These are phyloP conservation scores for Stenopsyche tienmushanensis DNA, from an alignment of 1,140 invertebrate genomes.

Conservation along the genomic window DNA sequence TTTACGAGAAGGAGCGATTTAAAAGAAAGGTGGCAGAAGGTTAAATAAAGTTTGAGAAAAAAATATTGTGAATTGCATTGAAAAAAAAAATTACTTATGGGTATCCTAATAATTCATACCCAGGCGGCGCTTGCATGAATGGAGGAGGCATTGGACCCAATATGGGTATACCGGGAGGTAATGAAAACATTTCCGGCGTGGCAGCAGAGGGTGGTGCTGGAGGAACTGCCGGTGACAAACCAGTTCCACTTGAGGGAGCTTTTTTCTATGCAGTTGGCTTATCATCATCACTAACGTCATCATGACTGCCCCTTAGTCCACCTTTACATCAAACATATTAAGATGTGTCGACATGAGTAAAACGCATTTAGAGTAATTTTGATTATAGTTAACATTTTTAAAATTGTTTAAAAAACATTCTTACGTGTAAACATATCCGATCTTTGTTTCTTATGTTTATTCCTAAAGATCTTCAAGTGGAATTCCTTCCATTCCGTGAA, in stretches of 20 bases:
- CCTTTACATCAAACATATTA: too few relatives aligned
- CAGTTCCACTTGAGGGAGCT: slow-evolving; percentile 47
- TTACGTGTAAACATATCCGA: slow-evolving; percentile 53
- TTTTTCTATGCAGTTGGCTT: slow-evolving; percentile 74
- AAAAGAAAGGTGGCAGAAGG: background rate
- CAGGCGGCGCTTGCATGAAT: slow-evolving; percentile 67
- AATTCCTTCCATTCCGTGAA: slow-evolving; percentile 99
- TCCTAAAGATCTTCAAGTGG: slow-evolving; percentile 92
- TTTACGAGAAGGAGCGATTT: too few relatives aligned
- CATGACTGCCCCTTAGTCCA: slow-evolving; percentile 55
- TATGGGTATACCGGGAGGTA: slow-evolving; percentile 65
- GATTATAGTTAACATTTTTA: background rate
- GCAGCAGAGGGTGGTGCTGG: slow-evolving; percentile 55
- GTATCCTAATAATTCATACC: slow-evolving; percentile 48
- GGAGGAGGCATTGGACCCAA: slow-evolving; percentile 70
- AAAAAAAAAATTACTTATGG: background rate
- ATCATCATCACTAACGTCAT: slow-evolving; percentile 75
- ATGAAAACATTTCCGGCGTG: slow-evolving; percentile 58
- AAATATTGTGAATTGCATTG: too few relatives aligned
- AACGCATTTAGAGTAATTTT: background rate
- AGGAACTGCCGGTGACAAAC: slow-evolving; percentile 52
- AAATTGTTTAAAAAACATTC: background rate
- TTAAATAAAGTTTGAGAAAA: background rate
- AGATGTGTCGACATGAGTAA: background rate
- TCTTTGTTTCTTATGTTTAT: slow-evolving; percentile 89